Base-by-base conservation (phyloP, 2,888 invertebrate genomes). In the Stictocephala bisonia region DNA sequence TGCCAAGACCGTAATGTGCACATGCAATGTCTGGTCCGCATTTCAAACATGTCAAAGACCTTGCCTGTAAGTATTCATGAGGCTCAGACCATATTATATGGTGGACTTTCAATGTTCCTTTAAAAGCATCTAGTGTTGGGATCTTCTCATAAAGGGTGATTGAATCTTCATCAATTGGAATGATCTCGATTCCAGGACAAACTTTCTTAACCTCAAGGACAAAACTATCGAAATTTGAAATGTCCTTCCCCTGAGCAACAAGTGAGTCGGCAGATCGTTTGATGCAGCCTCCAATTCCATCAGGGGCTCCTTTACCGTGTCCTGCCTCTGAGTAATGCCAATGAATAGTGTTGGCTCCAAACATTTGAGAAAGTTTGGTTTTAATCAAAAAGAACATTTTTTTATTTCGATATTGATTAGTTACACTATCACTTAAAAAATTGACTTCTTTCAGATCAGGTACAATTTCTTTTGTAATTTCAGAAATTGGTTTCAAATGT, bases 371-470 rank as follows among this genome's bases (percentile, higher is more conserved):
- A 50, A 41, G 78, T 58, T 68, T 75, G 75, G 71, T 71, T 26
- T 77, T 79, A 71, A 82, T 68, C 50, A 80, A 77, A 79, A 77
- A 80, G 77, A 84, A 83, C 80, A 83, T 83, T 0, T 75, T 77
- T 78, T 82, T 82, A 70, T 83, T 81, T 29, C 81, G 67, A 72
- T 83, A 82, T 70, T 83, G 82, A 6, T 81, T 82, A 0, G 78
- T 78, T 2, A 83, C 83, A 3, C 82, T 80, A 76, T 84, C 83
- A 74, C 81, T 83, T 7, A 81, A 22, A 67, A 83, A 82, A 76
- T 83, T 81, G 4, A 83, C 53, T 56, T 48, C 68, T 9, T 74
- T 68, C 15, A 80, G 74, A n/a, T 77, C 48, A 6, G 71, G 41
- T 1, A 64, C n/a, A 18, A 6, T 50, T 1, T 51, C 41, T 51